A percentile compares a stretch with the other conserved stretches of the same genome.
phyloP scores from a whole-genome alignment of 2,113 vertebrate genomes.

The Cebidichthys violaceus region DNA sequence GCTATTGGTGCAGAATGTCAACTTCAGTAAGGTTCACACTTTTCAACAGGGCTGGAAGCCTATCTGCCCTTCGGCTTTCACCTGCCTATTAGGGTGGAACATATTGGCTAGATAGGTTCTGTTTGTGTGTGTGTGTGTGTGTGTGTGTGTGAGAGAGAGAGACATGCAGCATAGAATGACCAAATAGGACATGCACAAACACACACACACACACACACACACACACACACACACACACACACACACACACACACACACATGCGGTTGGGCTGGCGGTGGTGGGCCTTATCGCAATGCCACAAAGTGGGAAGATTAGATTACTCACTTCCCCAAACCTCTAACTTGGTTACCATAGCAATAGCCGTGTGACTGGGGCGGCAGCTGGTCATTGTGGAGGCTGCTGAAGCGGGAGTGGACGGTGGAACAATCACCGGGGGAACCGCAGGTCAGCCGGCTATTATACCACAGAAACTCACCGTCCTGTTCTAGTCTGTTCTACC shows the following conservation, averaged over 20 bases:
- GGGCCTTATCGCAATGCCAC: slow-evolving; percentile 72
- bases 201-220: background rate
- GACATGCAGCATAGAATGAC: slow-evolving; percentile 54
- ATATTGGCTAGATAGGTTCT: slow-evolving; percentile 67
- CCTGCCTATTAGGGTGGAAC: slow-evolving; percentile 75
- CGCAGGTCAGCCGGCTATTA: slow-evolving; percentile 59
- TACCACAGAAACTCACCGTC: slow-evolving; percentile 9
- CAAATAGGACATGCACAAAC: slow-evolving; percentile 51
- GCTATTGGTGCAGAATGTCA: slow-evolving; percentile 56
- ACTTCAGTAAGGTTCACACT: slow-evolving; percentile 53
- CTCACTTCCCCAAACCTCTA: slow-evolving; percentile 81
- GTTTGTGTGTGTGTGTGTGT: slow-evolving; percentile 36
- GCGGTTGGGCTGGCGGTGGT: slow-evolving; percentile 59
- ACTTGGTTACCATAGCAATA: slow-evolving; percentile 84
- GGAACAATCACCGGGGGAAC: slow-evolving; percentile 62
- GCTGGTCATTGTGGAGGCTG: slow-evolving; percentile 58
- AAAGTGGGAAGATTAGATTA: slow-evolving; percentile 84
- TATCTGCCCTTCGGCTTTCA: slow-evolving; percentile 65
- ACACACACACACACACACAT: slow-evolving; percentile 35
- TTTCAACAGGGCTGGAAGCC: slow-evolving; percentile 52
- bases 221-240: background rate
- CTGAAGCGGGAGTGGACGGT: slow-evolving; percentile 44
- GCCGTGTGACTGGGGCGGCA: slow-evolving; percentile 62
- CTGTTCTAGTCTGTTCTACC: slow-evolving; percentile 12
- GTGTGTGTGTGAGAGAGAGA: slow-evolving; percentile 25